Conservation (phyloP, 2,797 vertebrate species). For the Darevskia nairensis region DNA sequence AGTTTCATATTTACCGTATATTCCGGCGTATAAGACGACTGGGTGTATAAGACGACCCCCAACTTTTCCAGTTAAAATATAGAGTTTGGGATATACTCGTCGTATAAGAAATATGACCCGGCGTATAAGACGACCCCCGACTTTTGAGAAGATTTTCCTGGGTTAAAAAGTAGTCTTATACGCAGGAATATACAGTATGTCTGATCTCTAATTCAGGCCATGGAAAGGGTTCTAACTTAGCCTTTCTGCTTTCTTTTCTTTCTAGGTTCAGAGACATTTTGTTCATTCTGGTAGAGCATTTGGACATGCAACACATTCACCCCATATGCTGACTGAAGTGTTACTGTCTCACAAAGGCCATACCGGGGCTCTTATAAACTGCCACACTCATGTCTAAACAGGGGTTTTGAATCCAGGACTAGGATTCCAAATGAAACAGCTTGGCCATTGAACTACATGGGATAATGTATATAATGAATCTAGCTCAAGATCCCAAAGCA, state of each 20-base stretch:
- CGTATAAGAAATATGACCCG: too few species aligned
- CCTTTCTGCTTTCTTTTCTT: neutral
- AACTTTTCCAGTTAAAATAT: too few species aligned
- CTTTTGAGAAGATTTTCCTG: too few species aligned
- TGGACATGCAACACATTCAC: neutral
- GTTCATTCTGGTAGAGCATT: neutral
- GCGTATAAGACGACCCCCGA: too few species aligned
- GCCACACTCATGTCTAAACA: neutral
- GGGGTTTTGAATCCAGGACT: neutral
- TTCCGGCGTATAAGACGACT: too few species aligned
- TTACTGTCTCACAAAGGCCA: too few species aligned
- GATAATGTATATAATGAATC: slow-evolving; percentile 11
- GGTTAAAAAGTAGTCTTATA: too few species aligned
- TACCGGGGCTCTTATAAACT: too few species aligned
- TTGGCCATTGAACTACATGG: neutral
- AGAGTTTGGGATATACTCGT: too few species aligned
- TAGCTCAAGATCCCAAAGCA: slow-evolving; percentile 28
- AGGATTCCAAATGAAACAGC: neutral
- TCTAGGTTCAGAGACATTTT: neutral
- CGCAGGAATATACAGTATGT: neutral
- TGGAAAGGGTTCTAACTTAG: neutral
- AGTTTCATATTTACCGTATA: too few species aligned
- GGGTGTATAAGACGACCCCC: too few species aligned
- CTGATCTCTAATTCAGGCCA: neutral
- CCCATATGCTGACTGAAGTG: neutral